Conservation (phyloP, 2,797 vertebrate species). For the Tenualosa ilisha region DNA sequence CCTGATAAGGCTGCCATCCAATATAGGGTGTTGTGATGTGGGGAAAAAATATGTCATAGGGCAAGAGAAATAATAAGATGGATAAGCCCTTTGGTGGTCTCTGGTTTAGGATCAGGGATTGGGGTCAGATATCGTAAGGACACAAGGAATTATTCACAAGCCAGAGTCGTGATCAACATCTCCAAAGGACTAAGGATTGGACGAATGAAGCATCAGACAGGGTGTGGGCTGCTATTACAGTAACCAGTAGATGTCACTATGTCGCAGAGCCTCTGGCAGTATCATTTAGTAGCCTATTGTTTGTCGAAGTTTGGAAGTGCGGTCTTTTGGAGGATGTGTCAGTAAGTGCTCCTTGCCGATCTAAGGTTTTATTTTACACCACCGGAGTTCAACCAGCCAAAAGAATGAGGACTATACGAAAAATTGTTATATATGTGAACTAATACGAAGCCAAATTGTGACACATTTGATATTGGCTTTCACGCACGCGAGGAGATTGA, state of each 20-base stretch:
- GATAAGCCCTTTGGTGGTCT: not conserved
- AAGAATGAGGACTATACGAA: not conserved
- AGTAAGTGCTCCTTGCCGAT: not conserved
- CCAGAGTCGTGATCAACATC: not conserved
- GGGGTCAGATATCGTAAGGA: not conserved
- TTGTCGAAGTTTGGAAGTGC: not conserved
- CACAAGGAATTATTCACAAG: constrained; percentile 3
- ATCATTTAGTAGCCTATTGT: not conserved
- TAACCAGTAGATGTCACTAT: constrained; percentile 23
- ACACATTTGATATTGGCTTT: not conserved
- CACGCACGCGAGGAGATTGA: not conserved
- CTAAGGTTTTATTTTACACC: not conserved
- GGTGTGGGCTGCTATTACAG: not conserved
- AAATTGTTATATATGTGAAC: too few species aligned
- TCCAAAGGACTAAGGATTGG: not conserved
- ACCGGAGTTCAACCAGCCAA: not conserved
- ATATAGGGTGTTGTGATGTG: not conserved
- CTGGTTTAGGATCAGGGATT: not conserved
- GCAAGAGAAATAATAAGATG: not conserved
- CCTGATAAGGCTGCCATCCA: not conserved
- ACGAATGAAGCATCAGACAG: not conserved
- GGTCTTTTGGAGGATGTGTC: not conserved
- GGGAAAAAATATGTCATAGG: not conserved
- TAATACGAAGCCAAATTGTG: not conserved
- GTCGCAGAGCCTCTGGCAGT: not conserved